Conservation (phyloP, 2,888 invertebrate species). For the Chrysomela aeneicollis region DNA sequence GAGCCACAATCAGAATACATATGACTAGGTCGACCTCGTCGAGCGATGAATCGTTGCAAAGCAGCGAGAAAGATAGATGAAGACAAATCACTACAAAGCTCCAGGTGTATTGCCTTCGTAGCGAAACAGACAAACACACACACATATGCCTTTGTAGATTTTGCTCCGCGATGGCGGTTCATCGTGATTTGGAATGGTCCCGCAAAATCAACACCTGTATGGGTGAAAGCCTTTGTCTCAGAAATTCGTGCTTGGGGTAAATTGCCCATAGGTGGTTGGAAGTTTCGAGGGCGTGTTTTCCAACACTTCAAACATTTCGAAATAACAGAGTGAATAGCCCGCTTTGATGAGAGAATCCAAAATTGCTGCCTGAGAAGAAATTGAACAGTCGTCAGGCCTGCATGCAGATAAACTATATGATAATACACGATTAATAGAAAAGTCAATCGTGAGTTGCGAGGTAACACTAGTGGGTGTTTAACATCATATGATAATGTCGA, state of each 20-base stretch:
- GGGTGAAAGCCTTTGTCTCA: neutral
- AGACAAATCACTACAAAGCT: conserved; percentile 15
- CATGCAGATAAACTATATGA: neutral
- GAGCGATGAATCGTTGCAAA: conserved; percentile 27
- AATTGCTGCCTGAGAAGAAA: neutral
- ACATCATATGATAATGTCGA: conserved; percentile 9
- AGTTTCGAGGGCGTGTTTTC: neutral
- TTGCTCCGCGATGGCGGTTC: too few relatives aligned
- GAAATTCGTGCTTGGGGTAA: neutral
- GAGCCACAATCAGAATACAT: conserved; percentile 21
- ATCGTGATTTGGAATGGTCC: conserved; percentile 3
- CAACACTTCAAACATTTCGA: conserved; percentile 3
- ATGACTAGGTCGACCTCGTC: conserved; percentile 20
- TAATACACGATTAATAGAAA: neutral
- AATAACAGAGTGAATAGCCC: neutral
- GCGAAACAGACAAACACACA: conserved; percentile 16
- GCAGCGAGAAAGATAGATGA: conserved; percentile 16
- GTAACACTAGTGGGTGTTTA: neutral
- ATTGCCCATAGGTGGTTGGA: neutral
- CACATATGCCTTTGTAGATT: neutral
- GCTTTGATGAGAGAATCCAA: neutral
- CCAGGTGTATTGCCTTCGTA: conserved; percentile 23
- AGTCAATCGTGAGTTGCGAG: neutral
- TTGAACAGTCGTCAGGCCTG: neutral
- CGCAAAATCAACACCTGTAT: conserved; percentile 3